Evolutionary conservation across 2,888 invertebrate species (phyloP).

Genomic region (Drosophila formosana): DNA sequence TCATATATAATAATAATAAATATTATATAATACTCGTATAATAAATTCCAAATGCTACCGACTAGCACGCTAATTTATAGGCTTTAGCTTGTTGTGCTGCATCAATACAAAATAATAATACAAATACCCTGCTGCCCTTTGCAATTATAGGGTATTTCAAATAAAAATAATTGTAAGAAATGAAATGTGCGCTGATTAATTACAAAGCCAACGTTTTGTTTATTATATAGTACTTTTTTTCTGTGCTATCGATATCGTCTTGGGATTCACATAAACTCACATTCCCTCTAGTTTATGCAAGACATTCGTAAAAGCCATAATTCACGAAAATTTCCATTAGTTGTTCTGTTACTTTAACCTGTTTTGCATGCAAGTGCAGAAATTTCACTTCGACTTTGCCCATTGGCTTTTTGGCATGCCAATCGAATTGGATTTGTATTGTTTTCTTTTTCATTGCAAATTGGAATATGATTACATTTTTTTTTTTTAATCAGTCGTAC

Average conservation of each 20-base stretch:
- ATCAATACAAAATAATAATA: no score
- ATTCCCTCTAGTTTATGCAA: background rate
- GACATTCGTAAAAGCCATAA: background rate
- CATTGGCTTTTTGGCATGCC: slow-evolving; percentile 43
- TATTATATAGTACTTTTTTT: slow-evolving; percentile 23
- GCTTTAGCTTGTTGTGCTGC: no score
- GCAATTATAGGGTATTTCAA: slow-evolving; percentile 7
- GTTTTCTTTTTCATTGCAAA: slow-evolving; percentile 19
- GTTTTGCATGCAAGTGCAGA: slow-evolving; percentile 48
- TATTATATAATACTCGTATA: no score
- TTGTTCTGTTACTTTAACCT: slow-evolving; percentile 8
- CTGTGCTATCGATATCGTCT: slow-evolving; percentile 1
- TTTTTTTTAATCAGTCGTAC: slow-evolving; percentile 1
- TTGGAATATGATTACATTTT: slow-evolving; percentile 21
- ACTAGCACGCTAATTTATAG: no score
- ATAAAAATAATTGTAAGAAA: slow-evolving; percentile 1
- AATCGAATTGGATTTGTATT: background rate
- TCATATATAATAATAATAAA: no score
- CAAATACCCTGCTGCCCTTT: background rate
- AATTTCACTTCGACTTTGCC: slow-evolving; percentile 47
- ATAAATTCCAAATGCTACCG: no score
- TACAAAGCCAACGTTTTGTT: slow-evolving; percentile 25
- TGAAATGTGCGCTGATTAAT: slow-evolving; percentile 25
- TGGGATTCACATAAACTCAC: slow-evolving; percentile 11
- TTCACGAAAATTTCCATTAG: slow-evolving; percentile 5